Evolutionary conservation across 2,888 invertebrate genomes (phyloP).

Genomic region (Gasteruption jaculator): DNA sequence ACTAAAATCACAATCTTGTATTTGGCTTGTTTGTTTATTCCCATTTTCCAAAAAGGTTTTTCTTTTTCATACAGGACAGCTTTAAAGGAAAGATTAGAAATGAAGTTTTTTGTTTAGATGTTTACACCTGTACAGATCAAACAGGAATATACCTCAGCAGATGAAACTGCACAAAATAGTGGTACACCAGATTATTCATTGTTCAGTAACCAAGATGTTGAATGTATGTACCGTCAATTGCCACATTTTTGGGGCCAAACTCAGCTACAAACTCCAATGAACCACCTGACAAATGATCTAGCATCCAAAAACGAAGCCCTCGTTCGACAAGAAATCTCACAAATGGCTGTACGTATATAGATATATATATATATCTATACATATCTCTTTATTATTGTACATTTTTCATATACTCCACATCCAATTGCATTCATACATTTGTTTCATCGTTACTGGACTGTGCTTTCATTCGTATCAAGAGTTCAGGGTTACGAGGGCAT

Average conservation of each 20-base stretch:
- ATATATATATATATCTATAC: not conserved
- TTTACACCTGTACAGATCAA: conserved; percentile 47
- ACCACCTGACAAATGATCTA: conserved; percentile 37
- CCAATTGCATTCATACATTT: too few relatives aligned
- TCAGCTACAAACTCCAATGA: conserved; percentile 36
- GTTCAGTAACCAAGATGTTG: conserved; percentile 44
- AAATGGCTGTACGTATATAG: conserved; percentile 30
- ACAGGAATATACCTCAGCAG: conserved; percentile 43
- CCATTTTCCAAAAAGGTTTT: too few relatives aligned
- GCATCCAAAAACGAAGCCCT: conserved; percentile 37
- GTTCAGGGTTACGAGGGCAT: not conserved
- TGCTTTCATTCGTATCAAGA: not conserved
- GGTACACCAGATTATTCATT: conserved; percentile 37
- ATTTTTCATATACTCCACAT: too few relatives aligned
- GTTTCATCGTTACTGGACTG: too few relatives aligned
- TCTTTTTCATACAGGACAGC: too few relatives aligned
- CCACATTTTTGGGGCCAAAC: conserved; percentile 47
- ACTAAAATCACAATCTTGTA: too few relatives aligned
- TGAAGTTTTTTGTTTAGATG: too few relatives aligned
- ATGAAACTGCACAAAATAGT: conserved; percentile 38
- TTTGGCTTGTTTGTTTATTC: too few relatives aligned
- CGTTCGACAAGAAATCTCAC: conserved; percentile 33
- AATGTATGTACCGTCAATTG: conserved; percentile 45
- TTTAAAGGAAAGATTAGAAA: too few relatives aligned
- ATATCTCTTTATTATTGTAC: too few relatives aligned